phyloP scores from a whole-genome alignment of 2,797 vertebrate species.

The Siniperca scherzeri region DNA sequence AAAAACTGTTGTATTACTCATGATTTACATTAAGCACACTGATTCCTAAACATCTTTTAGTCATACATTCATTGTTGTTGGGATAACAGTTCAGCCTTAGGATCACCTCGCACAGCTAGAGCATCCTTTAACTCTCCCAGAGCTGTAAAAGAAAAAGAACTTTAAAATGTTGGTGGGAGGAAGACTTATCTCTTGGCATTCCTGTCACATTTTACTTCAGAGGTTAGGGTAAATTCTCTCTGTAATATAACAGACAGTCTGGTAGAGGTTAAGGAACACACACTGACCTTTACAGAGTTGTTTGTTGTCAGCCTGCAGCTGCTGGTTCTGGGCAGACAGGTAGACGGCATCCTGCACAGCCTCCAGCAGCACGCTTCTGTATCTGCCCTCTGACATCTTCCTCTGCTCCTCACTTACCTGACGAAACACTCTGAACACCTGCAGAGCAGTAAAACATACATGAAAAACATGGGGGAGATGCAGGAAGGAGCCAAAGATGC shows the following conservation, averaged over 20 bases:
- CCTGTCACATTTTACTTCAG: background rate
- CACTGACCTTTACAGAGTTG: conserved; percentile 74
- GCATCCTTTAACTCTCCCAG: conserved; percentile 79
- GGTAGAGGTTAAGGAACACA: background rate
- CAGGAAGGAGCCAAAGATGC: background rate
- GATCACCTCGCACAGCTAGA: conserved; percentile 59
- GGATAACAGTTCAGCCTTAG: conserved; percentile 30
- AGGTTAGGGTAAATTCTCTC: background rate
- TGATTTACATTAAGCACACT: background rate
- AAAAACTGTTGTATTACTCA: background rate
- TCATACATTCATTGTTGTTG: conserved; percentile 28
- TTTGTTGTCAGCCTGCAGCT: conserved; percentile 82
- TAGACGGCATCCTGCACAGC: conserved; percentile 84
- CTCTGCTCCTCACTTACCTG: conserved; percentile 85
- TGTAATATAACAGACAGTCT: background rate
- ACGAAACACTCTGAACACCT: conserved; percentile 90
- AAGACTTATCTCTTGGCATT: background rate
- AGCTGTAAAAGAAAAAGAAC: conserved; percentile 59
- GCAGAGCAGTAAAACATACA: background rate
- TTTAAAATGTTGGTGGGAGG: background rate
- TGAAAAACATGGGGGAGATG: background rate
- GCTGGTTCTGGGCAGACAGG: conserved; percentile 87
- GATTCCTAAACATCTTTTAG: background rate
- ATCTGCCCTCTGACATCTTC: conserved; percentile 78
- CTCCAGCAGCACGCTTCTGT: conserved; percentile 85